Base-by-base conservation (phyloP, 2,888 invertebrate genomes). In the Drosophila incognita region DNA sequence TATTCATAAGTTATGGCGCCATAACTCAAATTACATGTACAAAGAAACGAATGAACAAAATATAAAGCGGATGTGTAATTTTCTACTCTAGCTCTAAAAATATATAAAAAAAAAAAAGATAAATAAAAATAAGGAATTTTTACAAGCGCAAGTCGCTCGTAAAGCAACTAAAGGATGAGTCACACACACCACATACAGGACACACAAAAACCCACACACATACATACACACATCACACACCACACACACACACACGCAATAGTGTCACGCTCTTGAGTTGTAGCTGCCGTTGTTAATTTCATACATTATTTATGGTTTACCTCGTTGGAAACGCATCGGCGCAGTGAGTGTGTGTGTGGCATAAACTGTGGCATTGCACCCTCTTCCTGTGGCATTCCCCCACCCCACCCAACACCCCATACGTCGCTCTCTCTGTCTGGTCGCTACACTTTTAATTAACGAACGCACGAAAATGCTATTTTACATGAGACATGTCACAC, bases 271-370 rank as follows among this genome's bases (percentile, higher is more conserved):
- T 75, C 76, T 80, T 77, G 70, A 75, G 80, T 63, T 63, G 67
- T 67, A 57, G 69, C 54, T 70, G 80, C 76, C 76, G 76, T 83
- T 90, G 91, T 90, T 91, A 91, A 91, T 90, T 91, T 91, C 90
- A 91, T 90, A 91, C 90, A 91, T 91, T 90, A 91, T 91, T 91
- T 90, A 91, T 84, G 90, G 90, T 82, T 91, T 91, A 90, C 90
- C 91, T 89, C 90, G 87, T 89, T 89, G 86, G 84, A 84, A 87
- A 82, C 82, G 83, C 83, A 87, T 88, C 76, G 76, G 75, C 59
- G 60, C 64, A 59, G 35, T 40, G 21, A 33, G 33, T 52, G 15
- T 42, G 36, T 48, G 38, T 48, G 46, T 46, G 33, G 51, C 48
- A 46, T 52, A 31, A 49, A 49, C 59, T 74, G 70, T 74, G 62